These are phyloP conservation scores for Caenorhabditis sulstoni DNA, from an alignment of 2,888 invertebrate species.

Conservation along the genomic window DNA sequence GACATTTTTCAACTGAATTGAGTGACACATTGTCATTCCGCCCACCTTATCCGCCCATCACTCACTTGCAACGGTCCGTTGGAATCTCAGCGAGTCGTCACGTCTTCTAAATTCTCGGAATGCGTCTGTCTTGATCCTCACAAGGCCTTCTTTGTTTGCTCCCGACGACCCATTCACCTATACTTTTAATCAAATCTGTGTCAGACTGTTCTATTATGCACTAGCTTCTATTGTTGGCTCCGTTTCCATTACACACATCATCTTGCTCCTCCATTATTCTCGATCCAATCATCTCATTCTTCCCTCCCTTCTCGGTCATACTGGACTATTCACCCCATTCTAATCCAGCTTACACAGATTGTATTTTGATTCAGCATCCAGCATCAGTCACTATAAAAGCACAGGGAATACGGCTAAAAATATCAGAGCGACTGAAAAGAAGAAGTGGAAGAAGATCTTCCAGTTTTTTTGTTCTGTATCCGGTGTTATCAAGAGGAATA, in stretches of 20 bases:
- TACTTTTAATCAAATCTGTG: constrained; percentile 33
- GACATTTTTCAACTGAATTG: neutral
- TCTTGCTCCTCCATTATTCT: constrained; percentile 8
- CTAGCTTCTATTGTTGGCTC: constrained; percentile 20
- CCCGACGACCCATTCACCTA: neutral
- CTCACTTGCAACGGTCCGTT: neutral
- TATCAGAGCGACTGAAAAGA: neutral
- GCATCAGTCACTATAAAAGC: neutral
- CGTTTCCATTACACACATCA: constrained; percentile 24
- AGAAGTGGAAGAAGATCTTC: neutral
- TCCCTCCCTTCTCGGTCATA: constrained; percentile 36
- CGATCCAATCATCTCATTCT: constrained; percentile 19
- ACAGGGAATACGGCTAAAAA: neutral
- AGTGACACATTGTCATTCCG: constrained; percentile 5
- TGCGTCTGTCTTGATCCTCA: constrained; percentile 3
- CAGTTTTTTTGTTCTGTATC: neutral
- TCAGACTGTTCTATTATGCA: constrained; percentile 52
- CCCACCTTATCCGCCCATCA: constrained; percentile 14
- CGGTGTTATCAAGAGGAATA: neutral
- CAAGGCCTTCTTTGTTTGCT: neutral
- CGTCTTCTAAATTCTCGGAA: constrained; percentile 20
- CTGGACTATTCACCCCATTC: constrained; percentile 22
- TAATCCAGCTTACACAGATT: constrained; percentile 27
- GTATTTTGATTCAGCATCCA: neutral
- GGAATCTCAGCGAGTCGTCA: constrained; percentile 9